phyloP scores from a whole-genome alignment of 2,797 vertebrate species.

The Protosalanx chinensis region DNA sequence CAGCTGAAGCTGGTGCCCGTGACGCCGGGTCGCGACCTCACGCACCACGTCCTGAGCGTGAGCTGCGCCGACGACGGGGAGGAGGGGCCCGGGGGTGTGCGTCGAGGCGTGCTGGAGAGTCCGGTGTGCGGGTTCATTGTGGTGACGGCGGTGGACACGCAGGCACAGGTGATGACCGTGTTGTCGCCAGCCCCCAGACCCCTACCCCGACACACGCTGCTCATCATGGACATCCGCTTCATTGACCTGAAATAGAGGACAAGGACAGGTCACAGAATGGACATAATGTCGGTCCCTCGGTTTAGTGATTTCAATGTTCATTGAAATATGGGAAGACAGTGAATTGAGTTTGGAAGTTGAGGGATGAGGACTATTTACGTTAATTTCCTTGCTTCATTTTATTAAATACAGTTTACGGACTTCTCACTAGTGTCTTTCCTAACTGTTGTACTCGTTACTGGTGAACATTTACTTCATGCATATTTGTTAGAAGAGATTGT shows the following conservation, averaged over 20 bases:
- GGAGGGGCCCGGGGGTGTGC: constrained; percentile 51
- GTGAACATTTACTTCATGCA: background rate
- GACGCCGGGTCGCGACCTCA: constrained; percentile 92
- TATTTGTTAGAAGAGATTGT: background rate
- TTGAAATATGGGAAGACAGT: background rate
- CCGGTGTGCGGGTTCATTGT: constrained; percentile 92
- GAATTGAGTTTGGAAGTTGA: background rate
- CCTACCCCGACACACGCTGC: constrained; percentile 89
- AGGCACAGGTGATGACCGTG: constrained; percentile 91
- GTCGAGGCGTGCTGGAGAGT: constrained; percentile 73
- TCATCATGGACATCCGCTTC: constrained; percentile 98
- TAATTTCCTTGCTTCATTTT: background rate
- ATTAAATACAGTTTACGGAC: background rate
- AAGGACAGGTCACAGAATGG: background rate
- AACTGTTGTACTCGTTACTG: background rate
- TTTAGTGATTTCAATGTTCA: background rate
- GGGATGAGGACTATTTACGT: background rate
- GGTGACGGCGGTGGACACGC: constrained; percentile 90
- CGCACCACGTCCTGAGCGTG: constrained; percentile 93
- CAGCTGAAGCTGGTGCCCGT: constrained; percentile 96
- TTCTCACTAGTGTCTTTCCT: background rate
- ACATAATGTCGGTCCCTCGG: background rate
- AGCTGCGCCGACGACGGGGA: constrained; percentile 79
- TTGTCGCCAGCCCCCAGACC: constrained; percentile 91
- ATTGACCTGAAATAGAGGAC: constrained; percentile 87